Evolutionary conservation across 2,797 vertebrate species (phyloP), one percentile per base, ranked within the genome.

Genomic region (Melanotaenia nigrans): DNA sequence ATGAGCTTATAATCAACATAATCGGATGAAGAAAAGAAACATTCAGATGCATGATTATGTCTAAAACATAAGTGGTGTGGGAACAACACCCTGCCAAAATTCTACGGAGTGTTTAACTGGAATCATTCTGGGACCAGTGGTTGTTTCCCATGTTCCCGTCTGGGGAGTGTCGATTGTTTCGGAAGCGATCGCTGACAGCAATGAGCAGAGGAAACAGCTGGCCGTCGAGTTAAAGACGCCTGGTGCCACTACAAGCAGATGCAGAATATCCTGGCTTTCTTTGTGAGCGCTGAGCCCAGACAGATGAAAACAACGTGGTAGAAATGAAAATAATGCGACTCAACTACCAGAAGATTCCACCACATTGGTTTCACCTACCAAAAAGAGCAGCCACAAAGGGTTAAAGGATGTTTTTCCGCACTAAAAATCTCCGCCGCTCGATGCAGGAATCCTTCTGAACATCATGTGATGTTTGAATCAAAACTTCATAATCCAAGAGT

Each of bases 311-410:
- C 85, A 80, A 89, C 20, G 47, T 8, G 6, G 87, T 72, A 82
- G 84, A 89, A 90, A 89, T 78, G 75, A 68, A 66, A 78, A 83
- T 78, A 82, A 86, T 56, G 78, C 84, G 84, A 40, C n/a, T 4
- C 49, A 71, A 25, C 78, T 73, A 81, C 65, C 24, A 58, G 87
- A 91, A 85, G 85, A 88, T 91, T 84, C 90, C 81, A 79, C 82
- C 24, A 73, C 73, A 65, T 67, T 75, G 84, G 30, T 82, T 82
- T 87, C 85, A 89, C 75, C 89, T 88, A 76, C 71, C 74, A 5
- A 58, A 42, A 3, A 0, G 4, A 65, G 57, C 32, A 3, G 61
- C 54, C 61, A 56, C 69, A 32, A 61, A 81, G 57, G 36, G 11
- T 25, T 38, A 3, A 40, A 59, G 68, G 57, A 66, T 38, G 38